Base-by-base conservation (phyloP, 2,888 invertebrate species). In the Phalera bucephala region DNA sequence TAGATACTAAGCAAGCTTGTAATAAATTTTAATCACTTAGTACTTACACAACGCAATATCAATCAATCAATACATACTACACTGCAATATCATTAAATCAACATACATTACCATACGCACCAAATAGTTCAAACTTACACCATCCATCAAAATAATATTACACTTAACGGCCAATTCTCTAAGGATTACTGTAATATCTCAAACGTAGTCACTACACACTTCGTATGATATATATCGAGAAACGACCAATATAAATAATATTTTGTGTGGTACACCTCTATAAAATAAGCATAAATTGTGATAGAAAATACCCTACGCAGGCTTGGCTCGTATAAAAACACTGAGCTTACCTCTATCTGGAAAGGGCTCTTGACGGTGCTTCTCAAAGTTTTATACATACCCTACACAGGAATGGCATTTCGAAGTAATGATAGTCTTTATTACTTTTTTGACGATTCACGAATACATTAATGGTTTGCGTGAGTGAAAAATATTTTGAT, bases 241-340 rank as follows among this genome's bases (percentile, higher is more conserved):
- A 44, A 55, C 36, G 37, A 33, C 45, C 33, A 31, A 25, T 49
- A 42, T 43, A 55, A 48, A 45, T 48, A 52, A 52, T 52, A 39
- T 36, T 47, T 38, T 26, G 48, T 48, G 56, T 54, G 51, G 49
- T 48, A 39, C 45, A 49, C 44, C 39, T 36, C 42, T 35, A 49
- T 52, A 57, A 65, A 67, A 65, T 52, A 62, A 55, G 53, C 45
- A 43, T 56, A 56, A 61, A 62, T 45, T 50, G 58, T 56, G 55
- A 66, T 59, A 59, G 64, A 57, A 62, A 64, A 23, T 47, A 46
- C 33, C 42, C 42, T 25, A 31, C 31, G 25, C 44, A 34, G 31
- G 15, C 40, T 36, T 37, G 37, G 39, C 35, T 36, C 37, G 34
- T 50, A 53, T 60, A 61, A 57, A 53, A 58, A 50, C 46, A 47